A percentile compares a stretch with the other conserved stretches of the same genome.
Conservation (phyloP, 1,140 invertebrate species). For the Orius insidiosus region DNA sequence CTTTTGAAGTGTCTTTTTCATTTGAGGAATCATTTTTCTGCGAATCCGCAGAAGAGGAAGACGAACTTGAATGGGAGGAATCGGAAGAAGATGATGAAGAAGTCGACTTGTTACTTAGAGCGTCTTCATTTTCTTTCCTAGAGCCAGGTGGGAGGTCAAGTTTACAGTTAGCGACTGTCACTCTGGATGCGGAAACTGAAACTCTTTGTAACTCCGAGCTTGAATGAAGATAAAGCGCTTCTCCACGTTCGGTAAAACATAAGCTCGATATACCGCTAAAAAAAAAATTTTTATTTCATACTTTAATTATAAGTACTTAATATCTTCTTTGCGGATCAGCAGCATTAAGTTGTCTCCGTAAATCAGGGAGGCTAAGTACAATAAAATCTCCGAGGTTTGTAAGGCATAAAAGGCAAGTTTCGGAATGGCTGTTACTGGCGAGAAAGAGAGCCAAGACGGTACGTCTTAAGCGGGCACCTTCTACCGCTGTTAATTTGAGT, state of each 20-base stretch:
- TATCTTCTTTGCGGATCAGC: slow-evolving; percentile 82
- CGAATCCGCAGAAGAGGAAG: too few species aligned
- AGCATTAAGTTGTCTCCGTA: slow-evolving; percentile 66
- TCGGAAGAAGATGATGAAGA: background rate
- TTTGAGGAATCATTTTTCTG: too few species aligned
- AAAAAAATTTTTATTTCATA: too few species aligned
- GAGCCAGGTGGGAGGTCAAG: slow-evolving; percentile 31
- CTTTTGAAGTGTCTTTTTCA: slow-evolving; percentile 21
- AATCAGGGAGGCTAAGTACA: slow-evolving; percentile 70
- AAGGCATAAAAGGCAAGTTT: slow-evolving; percentile 75
- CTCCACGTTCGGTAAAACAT: slow-evolving; percentile 75
- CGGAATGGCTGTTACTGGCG: slow-evolving; percentile 33
- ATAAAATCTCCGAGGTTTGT: slow-evolving; percentile 88
- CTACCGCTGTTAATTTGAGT: slow-evolving; percentile 88
- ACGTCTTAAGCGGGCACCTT: slow-evolving; percentile 74
- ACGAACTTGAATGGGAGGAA: slow-evolving; percentile 6
- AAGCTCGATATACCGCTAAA: slow-evolving; percentile 80
- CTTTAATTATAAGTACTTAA: slow-evolving; percentile 61
- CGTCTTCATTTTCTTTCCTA: slow-evolving; percentile 26
- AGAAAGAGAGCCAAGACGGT: slow-evolving; percentile 63
- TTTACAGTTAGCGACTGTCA: slow-evolving; percentile 37
- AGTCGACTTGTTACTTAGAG: slow-evolving; percentile 22
- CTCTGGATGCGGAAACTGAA: slow-evolving; percentile 58
- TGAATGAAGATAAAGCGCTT: slow-evolving; percentile 84
- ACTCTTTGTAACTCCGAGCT: slow-evolving; percentile 83